A percentile compares a stretch with the other conserved stretches of the same genome.
Evolutionary conservation across 1,140 invertebrate species (phyloP).

Genomic region (Caenorhabditis brenneri): DNA sequence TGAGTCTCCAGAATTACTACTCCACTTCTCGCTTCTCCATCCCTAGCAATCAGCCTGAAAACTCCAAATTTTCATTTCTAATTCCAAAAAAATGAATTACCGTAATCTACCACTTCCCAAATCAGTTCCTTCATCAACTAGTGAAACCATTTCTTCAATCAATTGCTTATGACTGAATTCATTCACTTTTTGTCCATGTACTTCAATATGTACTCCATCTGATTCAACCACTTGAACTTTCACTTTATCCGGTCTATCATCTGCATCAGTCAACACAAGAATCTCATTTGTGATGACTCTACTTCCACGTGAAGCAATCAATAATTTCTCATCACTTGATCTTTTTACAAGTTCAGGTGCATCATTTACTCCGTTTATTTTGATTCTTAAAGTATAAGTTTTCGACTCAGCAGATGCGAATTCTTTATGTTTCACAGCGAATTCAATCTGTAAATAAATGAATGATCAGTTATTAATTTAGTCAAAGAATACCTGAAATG

Average conservation of each 20-base stretch:
- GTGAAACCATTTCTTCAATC: conserved; percentile 56
- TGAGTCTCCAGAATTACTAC: conserved; percentile 49
- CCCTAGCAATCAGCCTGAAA: conserved; percentile 51
- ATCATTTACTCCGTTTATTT: conserved; percentile 61
- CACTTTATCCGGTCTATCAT: conserved; percentile 59
- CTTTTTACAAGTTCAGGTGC: conserved; percentile 57
- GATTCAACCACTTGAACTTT: conserved; percentile 47
- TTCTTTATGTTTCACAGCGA: neutral
- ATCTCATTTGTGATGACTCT: conserved; percentile 50
- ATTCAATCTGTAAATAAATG: conserved; percentile 50
- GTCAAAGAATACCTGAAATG: conserved; percentile 50
- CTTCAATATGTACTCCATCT: conserved; percentile 41
- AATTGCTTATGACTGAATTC: conserved; percentile 62
- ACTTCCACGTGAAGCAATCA: conserved; percentile 57
- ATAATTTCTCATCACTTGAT: conserved; percentile 52
- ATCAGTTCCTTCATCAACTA: conserved; percentile 49
- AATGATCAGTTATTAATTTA: too few species aligned
- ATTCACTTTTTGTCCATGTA: conserved; percentile 46
- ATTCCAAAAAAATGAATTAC: conserved; percentile 44
- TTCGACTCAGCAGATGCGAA: conserved; percentile 35
- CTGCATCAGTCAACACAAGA: conserved; percentile 60
- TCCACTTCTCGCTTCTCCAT: conserved; percentile 35
- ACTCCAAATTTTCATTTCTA: conserved; percentile 23
- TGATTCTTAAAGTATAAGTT: conserved; percentile 47
- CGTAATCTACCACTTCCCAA: conserved; percentile 46